phyloP scores from a whole-genome alignment of 2,113 vertebrate genomes.

The Acanthochromis polyacanthus region DNA sequence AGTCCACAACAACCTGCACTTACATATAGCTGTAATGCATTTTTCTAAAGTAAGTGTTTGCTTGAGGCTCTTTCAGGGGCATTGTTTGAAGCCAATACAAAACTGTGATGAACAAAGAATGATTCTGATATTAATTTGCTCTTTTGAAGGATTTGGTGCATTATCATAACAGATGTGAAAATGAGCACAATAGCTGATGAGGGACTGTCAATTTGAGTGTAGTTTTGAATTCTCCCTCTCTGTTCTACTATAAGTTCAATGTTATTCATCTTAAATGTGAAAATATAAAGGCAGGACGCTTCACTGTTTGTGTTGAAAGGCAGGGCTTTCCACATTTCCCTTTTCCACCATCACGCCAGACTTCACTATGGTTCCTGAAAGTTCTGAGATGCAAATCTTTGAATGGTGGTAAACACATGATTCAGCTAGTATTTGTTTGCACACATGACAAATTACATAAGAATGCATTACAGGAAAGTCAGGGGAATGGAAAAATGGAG shows the following conservation, averaged over 20 bases:
- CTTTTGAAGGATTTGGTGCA: constrained; percentile 5
- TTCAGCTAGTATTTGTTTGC: constrained; percentile 24
- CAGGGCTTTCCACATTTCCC: not conserved
- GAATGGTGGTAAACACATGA: constrained; percentile 15
- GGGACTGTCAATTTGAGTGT: constrained; percentile 29
- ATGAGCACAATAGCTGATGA: constrained; percentile 26
- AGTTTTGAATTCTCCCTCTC: constrained; percentile 30
- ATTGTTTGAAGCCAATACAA: constrained; percentile 20
- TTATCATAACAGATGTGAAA: constrained; percentile 27
- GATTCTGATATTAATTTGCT: constrained; percentile 32
- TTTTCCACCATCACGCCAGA: not conserved
- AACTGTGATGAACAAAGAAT: not conserved
- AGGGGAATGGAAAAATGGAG: not conserved
- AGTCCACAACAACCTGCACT: not conserved
- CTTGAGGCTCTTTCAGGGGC: not conserved
- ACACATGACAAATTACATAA: constrained; percentile 28
- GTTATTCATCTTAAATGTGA: constrained; percentile 19
- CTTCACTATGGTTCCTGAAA: not conserved
- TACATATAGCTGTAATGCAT: not conserved
- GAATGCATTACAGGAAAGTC: constrained; percentile 9
- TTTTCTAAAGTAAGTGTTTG: not conserved
- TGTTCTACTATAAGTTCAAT: constrained; percentile 22
- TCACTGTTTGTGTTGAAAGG: constrained; percentile 15
- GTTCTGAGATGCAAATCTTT: constrained; percentile 7
- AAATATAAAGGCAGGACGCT: constrained; percentile 6